A percentile compares a stretch with the other conserved stretches of the same genome.
phyloP scores from a whole-genome alignment of 2,113 vertebrate species.

The Mobula hypostoma region DNA sequence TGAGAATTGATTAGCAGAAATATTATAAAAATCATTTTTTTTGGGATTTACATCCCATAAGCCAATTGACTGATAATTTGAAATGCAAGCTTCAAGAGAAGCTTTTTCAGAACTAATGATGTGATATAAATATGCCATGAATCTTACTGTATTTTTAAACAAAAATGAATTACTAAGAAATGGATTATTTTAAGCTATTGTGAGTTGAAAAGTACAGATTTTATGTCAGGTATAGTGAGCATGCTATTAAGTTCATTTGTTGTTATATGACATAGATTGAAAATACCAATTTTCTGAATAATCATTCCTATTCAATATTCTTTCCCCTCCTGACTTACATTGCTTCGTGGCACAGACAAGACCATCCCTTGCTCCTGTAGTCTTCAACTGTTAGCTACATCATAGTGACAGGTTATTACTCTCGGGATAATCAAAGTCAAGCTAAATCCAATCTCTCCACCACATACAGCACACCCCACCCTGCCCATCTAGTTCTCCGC shows the following conservation, averaged over 20 bases:
- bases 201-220: neutral
- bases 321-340: neutral
- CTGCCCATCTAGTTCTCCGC: neutral
- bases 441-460: neutral
- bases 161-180: neutral
- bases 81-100: neutral
- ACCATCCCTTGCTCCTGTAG: neutral
- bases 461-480: too few relatives aligned
- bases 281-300: neutral
- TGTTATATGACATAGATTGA: neutral
- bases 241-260: neutral
- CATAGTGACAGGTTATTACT: neutral
- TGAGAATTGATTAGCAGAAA: neutral
- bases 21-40: neutral
- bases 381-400: neutral
- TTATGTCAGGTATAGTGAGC: neutral
- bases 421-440: neutral
- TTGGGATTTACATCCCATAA: neutral
- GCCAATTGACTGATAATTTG: neutral
- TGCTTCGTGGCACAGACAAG: neutral
- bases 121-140: slow-evolving; percentile 16
- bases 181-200: neutral
- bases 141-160: neutral
- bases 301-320: neutral
- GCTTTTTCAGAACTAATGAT: neutral